A percentile compares a stretch with the other conserved stretches of the same genome.
Conservation (phyloP, 2,888 invertebrate genomes). For the Galerucella nymphaeae region DNA sequence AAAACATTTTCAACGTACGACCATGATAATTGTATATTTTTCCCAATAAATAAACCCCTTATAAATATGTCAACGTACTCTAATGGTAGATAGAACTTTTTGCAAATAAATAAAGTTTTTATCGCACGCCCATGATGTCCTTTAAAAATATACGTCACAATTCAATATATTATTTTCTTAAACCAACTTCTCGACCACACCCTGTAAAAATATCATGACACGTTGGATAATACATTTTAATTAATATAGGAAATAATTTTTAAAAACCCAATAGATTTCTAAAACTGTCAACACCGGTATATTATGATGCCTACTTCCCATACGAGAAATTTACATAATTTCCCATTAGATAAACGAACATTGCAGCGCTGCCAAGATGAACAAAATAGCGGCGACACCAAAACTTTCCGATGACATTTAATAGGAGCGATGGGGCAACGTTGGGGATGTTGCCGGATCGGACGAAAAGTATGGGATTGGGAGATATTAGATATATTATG, state of each 20-base stretch:
- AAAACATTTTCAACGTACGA: too few species aligned
- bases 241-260: constrained; percentile 11
- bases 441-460: constrained; percentile 4
- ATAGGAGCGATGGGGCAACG: not conserved
- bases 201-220: not conserved
- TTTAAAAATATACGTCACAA: too few species aligned
- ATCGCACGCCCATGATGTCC: too few species aligned
- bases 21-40: too few species aligned
- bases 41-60: too few species aligned
- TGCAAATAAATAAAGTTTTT: too few species aligned
- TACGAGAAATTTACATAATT: constrained; percentile 25
- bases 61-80: too few species aligned
- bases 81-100: too few species aligned
- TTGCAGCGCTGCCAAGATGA: constrained; percentile 14
- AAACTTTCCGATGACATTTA: not conserved
- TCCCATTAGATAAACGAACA: constrained; percentile 27
- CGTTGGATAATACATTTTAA: not conserved
- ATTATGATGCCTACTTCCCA: constrained; percentile 21
- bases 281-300: constrained; percentile 15
- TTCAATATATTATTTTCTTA: too few species aligned
- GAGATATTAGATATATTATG: not conserved
- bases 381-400: not conserved
- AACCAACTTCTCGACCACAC: not conserved
- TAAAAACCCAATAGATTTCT: not conserved
- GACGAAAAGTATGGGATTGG: not conserved